Evolutionary conservation across 2,113 vertebrate genomes (phyloP), one percentile per base, ranked within the genome.

Genomic region (Setophaga petechia): DNA sequence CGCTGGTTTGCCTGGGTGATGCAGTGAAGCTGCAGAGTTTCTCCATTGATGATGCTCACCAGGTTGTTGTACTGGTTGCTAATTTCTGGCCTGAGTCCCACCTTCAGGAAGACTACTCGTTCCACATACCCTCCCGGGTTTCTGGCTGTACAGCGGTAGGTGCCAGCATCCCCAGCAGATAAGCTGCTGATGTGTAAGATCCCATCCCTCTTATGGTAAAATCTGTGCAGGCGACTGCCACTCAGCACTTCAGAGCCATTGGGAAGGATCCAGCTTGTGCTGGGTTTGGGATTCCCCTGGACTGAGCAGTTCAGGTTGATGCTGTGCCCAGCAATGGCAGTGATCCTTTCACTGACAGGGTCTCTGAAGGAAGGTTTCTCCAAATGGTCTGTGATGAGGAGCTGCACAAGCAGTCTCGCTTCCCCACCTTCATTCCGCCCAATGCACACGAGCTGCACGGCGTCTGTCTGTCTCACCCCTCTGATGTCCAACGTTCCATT

Each of bases 401-500:
- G 97, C 44, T 98, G 97, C 15, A 99, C 98, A 8, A 96, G 52
- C 58, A 99, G 79, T 52, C 97, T 96, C 0, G 98, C 98, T 46
- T 99, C 99, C 0, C 99, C 99, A 5, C 98, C 99, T 93, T 99
- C 99, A 0, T 99, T 99, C 28, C 98, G 98, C 2, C 97, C 99
- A 0, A 99, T 97, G 80, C 99, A 99, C 25, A 89, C 87, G 10
- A 99, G 97, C 52, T 97, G 97, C 31, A 97, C 98, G 0, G 98
- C 98, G 8, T 99, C 99, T 0, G 97, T 98, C 66, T 59, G 96
- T n/a, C 97, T 96, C 44, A 98, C 76, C 0, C 92, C 97, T 35
- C 79, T 97, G 47, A 99, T 98, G 78, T 99, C 99, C 95, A 99
- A 75, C 0, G 99, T 99, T 3, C 99, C 99, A 8, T 99, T 99